Evolutionary conservation across 2,888 invertebrate genomes (phyloP).

Genomic region (Andrena haemorrhoa): DNA sequence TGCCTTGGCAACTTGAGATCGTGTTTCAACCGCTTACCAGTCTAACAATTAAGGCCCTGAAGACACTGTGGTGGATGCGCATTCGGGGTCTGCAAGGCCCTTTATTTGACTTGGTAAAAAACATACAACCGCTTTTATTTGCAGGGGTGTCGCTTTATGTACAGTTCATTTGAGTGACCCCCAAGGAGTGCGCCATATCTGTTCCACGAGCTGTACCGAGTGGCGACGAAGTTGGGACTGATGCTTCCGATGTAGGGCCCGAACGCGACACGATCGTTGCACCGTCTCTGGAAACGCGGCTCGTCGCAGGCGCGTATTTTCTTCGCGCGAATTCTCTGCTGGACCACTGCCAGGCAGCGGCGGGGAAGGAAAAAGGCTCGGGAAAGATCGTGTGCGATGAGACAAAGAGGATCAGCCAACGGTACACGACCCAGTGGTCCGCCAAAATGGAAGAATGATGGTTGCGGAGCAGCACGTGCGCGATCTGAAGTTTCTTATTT

Average conservation of each 20-base stretch:
- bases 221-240: no score
- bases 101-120: no score
- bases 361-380: slow-evolving; percentile 42
- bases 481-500: slow-evolving; percentile 1
- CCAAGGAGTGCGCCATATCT: no score
- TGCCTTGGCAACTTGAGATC: no score
- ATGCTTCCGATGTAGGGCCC: background rate
- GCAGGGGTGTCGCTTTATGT: no score
- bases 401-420: slow-evolving; percentile 54
- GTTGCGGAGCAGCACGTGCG: slow-evolving; percentile 21
- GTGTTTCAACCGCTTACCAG: no score
- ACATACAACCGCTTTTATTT: no score
- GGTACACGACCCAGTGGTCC: slow-evolving; percentile 14
- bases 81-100: no score
- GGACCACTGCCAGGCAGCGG: slow-evolving; percentile 55
- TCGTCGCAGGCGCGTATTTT: slow-evolving; percentile 30
- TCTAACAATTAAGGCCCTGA: no score
- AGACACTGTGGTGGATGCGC: no score
- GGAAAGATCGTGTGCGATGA: slow-evolving; percentile 27
- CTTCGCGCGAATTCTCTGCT: slow-evolving; percentile 43
- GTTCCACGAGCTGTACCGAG: no score
- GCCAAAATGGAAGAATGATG: slow-evolving; percentile 27
- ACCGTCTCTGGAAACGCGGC: slow-evolving; percentile 10
- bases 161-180: no score
- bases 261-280: slow-evolving; percentile 32